Evolutionary conservation across 1,140 invertebrate species (phyloP).

Genomic region (Maconellicoccus hirsutus): DNA sequence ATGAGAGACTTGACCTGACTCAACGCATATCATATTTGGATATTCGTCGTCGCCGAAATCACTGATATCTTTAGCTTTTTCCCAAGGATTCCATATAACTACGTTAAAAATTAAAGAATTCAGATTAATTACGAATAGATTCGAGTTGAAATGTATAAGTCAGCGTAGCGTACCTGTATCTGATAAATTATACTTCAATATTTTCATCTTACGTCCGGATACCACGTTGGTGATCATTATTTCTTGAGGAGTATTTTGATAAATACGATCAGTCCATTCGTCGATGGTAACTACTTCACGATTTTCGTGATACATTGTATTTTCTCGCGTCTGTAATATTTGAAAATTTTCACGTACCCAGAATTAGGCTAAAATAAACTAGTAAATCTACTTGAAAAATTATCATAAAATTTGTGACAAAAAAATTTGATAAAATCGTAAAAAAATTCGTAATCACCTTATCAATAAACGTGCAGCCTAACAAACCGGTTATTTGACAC

Average conservation of each 20-base stretch:
- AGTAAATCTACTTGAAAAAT: neutral
- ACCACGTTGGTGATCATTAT: slow-evolving; percentile 88
- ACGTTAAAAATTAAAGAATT: slow-evolving; percentile 25
- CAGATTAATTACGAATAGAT: too few relatives aligned
- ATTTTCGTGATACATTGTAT: slow-evolving; percentile 70
- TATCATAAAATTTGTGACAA: neutral
- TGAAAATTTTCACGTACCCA: neutral
- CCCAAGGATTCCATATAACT: slow-evolving; percentile 96
- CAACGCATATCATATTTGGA: slow-evolving; percentile 89
- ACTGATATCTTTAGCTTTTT: slow-evolving; percentile 75
- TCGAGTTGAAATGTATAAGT: too few relatives aligned
- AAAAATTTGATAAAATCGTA: slow-evolving; percentile 16
- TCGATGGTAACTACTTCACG: slow-evolving; percentile 75
- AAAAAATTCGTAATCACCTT: slow-evolving; percentile 49
- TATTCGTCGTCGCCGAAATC: slow-evolving; percentile 94
- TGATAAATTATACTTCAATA: slow-evolving; percentile 87
- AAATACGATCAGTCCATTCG: slow-evolving; percentile 86
- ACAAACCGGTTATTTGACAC: slow-evolving; percentile 79
- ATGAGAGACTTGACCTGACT: slow-evolving; percentile 75
- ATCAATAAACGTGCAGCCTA: slow-evolving; percentile 84
- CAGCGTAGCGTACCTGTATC: slow-evolving; percentile 52
- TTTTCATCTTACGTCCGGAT: slow-evolving; percentile 76
- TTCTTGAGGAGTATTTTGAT: slow-evolving; percentile 82
- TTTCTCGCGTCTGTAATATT: slow-evolving; percentile 54
- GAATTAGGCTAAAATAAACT: neutral